Percentiles rank a stretch among this genome's conserved stretches.
These are phyloP conservation scores for Archaeoteleia sp. DNA, from an alignment of 2,888 invertebrate genomes.

Conservation along the genomic window DNA sequence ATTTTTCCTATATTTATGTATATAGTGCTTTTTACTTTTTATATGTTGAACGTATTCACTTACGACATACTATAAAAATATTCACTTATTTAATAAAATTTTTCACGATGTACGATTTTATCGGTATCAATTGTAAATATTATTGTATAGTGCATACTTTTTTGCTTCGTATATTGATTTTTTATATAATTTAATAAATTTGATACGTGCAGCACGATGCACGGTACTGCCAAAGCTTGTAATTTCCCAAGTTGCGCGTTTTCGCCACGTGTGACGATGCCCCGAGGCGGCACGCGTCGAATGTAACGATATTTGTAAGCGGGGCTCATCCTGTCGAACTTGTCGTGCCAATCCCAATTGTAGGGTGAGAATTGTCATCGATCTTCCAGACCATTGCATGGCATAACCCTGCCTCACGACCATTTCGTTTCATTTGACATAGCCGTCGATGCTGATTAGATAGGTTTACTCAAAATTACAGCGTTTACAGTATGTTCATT, in stretches of 20 bases:
- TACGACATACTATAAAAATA: too few relatives aligned
- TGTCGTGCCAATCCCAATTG: constrained; percentile 30
- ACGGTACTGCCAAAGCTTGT: constrained; percentile 20
- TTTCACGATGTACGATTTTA: too few relatives aligned
- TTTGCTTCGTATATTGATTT: constrained; percentile 25
- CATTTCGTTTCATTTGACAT: constrained; percentile 7
- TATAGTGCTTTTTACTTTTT: too few relatives aligned
- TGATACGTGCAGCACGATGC: constrained; percentile 13
- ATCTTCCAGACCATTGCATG: constrained; percentile 15
- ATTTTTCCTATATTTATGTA: too few relatives aligned
- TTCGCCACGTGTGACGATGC: constrained; percentile 48
- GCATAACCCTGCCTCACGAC: neutral
- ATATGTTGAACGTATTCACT: too few relatives aligned
- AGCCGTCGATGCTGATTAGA: constrained; percentile 2
- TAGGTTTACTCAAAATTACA: constrained; percentile 4
- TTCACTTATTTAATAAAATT: too few relatives aligned
- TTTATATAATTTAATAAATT: constrained; percentile 34
- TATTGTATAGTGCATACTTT: constrained; percentile 22
- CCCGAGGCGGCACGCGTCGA: constrained; percentile 38
- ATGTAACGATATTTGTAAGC: constrained; percentile 45
- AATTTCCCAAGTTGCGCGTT: constrained; percentile 53
- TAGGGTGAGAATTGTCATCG: constrained; percentile 37
- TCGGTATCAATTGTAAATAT: neutral
- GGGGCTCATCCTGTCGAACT: constrained; percentile 23
- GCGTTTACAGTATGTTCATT: constrained; percentile 1